Evolutionary conservation across 2,797 vertebrate genomes (phyloP).

Genomic region (Lacerta agilis): DNA sequence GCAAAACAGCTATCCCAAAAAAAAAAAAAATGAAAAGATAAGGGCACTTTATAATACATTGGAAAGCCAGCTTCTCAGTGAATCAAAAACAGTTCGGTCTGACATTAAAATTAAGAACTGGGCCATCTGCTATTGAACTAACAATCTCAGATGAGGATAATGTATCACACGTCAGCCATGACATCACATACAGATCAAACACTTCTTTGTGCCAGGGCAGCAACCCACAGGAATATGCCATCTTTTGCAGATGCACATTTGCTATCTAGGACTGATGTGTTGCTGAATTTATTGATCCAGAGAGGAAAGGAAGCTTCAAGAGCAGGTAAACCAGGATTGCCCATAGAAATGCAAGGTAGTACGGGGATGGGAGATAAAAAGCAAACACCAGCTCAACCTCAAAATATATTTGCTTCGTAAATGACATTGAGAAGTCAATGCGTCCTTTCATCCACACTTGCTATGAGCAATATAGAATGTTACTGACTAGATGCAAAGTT

Average conservation of each 20-base stretch:
- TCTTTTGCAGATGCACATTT: slow-evolving; percentile 69
- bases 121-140: slow-evolving; percentile 52
- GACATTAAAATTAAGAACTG: slow-evolving; percentile 34
- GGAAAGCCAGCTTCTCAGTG: slow-evolving; percentile 37
- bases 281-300: slow-evolving; percentile 72
- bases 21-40: not conserved
- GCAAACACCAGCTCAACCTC: not conserved
- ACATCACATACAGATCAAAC: slow-evolving; percentile 72
- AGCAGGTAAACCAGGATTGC: slow-evolving; percentile 53
- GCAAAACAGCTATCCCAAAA: slow-evolving; percentile 43
- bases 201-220: slow-evolving; percentile 58
- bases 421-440: not conserved
- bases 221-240: slow-evolving; percentile 49
- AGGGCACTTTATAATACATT: slow-evolving; percentile 48
- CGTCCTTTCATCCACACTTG: not conserved
- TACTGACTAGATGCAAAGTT: not conserved
- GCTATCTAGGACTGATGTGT: slow-evolving; percentile 69
- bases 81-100: slow-evolving; percentile 43
- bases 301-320: slow-evolving; percentile 57
- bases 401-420: slow-evolving; percentile 4
- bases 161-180: slow-evolving; percentile 64
- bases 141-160: slow-evolving; percentile 66
- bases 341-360: not conserved
- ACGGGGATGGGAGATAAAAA: not conserved
- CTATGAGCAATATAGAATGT: too few species aligned